Conservation (phyloP, 2,888 invertebrate species). For the Tenthredo notha region DNA sequence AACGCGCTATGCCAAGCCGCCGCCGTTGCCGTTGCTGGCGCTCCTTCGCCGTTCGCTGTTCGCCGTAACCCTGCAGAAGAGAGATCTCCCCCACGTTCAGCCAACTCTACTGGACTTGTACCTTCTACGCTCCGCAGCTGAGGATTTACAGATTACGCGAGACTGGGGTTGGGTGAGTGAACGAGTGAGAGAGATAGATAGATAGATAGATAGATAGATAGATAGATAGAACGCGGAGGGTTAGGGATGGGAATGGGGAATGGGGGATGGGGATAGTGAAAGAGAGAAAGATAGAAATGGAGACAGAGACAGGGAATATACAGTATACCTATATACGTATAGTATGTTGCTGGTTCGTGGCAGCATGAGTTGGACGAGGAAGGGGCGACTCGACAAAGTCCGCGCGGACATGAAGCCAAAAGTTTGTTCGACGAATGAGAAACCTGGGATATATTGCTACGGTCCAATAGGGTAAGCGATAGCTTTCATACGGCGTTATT, state of each 20-base stretch:
- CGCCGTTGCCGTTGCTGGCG: conserved; percentile 46
- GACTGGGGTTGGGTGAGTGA: conserved; percentile 27
- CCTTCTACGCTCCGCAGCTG: conserved; percentile 71
- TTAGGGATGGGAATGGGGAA: conserved; percentile 1
- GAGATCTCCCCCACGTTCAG: conserved; percentile 66
- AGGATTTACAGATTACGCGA: conserved; percentile 78
- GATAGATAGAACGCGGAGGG: neutral
- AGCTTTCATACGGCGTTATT: conserved; percentile 61
- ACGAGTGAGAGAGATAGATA: conserved; percentile 45
- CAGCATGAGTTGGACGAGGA: conserved; percentile 49
- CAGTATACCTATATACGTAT: conserved; percentile 29
- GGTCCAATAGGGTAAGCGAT: conserved; percentile 64
- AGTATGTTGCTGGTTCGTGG: conserved; percentile 50
- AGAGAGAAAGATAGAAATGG: conserved; percentile 55
- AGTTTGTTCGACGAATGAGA: conserved; percentile 64
- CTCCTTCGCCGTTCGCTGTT: conserved; percentile 54
- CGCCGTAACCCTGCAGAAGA: conserved; percentile 55
- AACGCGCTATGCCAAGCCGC: conserved; percentile 47
- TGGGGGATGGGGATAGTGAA: neutral
- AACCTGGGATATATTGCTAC: neutral
- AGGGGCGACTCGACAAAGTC: conserved; percentile 57
- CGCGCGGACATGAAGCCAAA: conserved; percentile 63
- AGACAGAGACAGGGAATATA: conserved; percentile 54
- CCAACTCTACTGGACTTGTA: conserved; percentile 77
- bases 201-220: conserved; percentile 31